Conservation (phyloP, 2,113 vertebrate species). For the Stigmatopora argus region DNA sequence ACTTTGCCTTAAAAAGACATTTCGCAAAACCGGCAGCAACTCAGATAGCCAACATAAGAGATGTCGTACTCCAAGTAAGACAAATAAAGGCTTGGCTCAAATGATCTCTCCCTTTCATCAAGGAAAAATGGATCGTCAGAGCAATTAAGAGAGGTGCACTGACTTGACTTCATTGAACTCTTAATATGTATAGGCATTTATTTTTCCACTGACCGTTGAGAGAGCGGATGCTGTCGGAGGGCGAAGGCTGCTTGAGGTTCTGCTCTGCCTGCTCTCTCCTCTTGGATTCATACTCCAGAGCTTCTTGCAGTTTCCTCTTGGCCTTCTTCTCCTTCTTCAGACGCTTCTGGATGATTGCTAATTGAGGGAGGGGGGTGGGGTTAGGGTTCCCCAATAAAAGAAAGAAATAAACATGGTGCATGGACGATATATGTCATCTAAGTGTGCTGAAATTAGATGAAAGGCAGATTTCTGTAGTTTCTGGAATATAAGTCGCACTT, state of each 20-base stretch:
- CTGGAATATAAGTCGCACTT: too few relatives aligned
- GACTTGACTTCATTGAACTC: background rate
- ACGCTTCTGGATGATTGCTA: conserved; percentile 97
- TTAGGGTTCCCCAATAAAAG: background rate
- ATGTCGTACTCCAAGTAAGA: background rate
- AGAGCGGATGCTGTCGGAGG: conserved; percentile 90
- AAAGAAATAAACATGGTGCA: conserved; percentile 13
- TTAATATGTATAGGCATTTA: background rate
- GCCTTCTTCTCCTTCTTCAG: conserved; percentile 99
- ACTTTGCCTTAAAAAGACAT: background rate
- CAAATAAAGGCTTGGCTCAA: too few relatives aligned
- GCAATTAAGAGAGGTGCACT: too few relatives aligned
- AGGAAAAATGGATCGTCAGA: too few relatives aligned
- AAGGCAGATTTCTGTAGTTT: too few relatives aligned
- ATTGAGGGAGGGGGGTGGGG: conserved; percentile 5
- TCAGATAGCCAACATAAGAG: background rate
- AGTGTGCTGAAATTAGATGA: too few relatives aligned
- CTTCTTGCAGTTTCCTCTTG: conserved; percentile 99
- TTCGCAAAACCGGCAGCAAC: background rate
- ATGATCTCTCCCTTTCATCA: too few relatives aligned
- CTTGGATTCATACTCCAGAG: conserved; percentile 97
- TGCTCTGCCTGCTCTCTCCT: conserved; percentile 94
- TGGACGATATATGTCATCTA: too few relatives aligned
- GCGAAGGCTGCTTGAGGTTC: conserved; percentile 90
- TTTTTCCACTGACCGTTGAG: conserved; percentile 82